Base-by-base conservation (phyloP, 2,113 vertebrate species). In the Ailuropoda melanoleuca region DNA sequence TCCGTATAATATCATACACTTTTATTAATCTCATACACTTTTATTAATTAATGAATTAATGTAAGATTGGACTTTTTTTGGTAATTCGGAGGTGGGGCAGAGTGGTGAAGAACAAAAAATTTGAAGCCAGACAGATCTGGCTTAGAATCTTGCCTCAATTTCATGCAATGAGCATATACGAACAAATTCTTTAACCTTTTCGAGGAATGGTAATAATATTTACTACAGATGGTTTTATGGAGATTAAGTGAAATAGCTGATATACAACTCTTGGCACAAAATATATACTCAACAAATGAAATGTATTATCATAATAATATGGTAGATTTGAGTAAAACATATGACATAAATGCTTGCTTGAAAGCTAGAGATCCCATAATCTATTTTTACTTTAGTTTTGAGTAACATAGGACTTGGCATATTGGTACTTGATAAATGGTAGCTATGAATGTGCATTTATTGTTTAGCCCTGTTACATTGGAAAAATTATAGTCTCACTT, bases 381-480 rank as follows among this genome's bases (percentile, higher is more conserved):
- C 53, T 86, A 34, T 90, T 94, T 94, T 93, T 90, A 34, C 86
- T 94, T 81, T 80, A 78, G 82, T 94, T 29, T 92, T 87, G 58
- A 95, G 68, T 94, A 84, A 72, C 72, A 78, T 12, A 92, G 29
- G 70, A 82, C 11, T 93, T 96, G 68, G n/a, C 83, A 81, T 70
- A 46, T 39, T 92, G 66, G 56, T 96, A 81, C 55, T 81, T 88
- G 86, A 92, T 75, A 89, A 84, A 88, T 90, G 62, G 81, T 91
- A 81, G 34, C 21, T 88, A 92, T 72, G 95, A 70, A 90, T 70
- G 56, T 72, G 26, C 64, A 55, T 66, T 96, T 95, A 85, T 92
- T 96, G 85, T 88, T 92, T 96, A 93, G 70, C 15, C n/a, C 34
- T 70, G 43, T 82, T 91, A 81, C n/a, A 34, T 88, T 86, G 53